Conservation (phyloP, 2,797 vertebrate genomes). For the Morus bassanus region DNA sequence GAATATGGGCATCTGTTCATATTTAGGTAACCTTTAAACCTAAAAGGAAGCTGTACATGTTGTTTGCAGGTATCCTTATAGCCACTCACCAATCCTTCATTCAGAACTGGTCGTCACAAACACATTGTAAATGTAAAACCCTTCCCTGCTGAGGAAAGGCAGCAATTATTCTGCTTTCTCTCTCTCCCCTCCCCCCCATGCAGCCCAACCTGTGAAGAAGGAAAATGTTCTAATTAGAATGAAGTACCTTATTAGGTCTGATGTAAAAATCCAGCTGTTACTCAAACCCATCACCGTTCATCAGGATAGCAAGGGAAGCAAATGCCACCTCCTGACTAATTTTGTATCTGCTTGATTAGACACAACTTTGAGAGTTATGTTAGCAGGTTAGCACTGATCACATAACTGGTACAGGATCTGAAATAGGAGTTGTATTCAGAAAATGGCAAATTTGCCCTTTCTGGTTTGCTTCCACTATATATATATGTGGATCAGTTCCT, state of each 20-base stretch:
- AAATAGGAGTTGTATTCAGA: not conserved
- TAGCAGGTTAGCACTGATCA: not conserved
- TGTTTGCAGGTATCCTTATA: not conserved
- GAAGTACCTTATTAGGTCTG: not conserved
- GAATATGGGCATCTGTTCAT: not conserved
- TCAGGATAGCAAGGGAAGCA: not conserved
- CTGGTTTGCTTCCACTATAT: not conserved
- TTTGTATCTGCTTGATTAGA: not conserved
- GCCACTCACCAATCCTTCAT: not conserved
- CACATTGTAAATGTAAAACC: not conserved
- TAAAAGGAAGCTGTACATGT: not conserved
- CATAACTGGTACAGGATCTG: not conserved
- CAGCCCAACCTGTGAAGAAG: not conserved
- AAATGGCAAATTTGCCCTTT: not conserved
- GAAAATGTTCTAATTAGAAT: not conserved
- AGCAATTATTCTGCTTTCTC: not conserved
- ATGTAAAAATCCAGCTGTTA: not conserved
- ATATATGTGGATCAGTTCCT: not conserved
- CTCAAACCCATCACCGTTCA: not conserved
- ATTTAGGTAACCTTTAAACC: not conserved
- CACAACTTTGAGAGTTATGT: not conserved
- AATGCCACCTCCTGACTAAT: not conserved
- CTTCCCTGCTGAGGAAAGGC: not conserved
- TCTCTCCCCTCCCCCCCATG: no score
- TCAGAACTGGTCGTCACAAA: not conserved